A percentile compares a stretch with the other conserved stretches of the same genome.
These are phyloP conservation scores for Lottia gigantea DNA, from an alignment of 2,888 invertebrate genomes.

Conservation along the genomic window DNA sequence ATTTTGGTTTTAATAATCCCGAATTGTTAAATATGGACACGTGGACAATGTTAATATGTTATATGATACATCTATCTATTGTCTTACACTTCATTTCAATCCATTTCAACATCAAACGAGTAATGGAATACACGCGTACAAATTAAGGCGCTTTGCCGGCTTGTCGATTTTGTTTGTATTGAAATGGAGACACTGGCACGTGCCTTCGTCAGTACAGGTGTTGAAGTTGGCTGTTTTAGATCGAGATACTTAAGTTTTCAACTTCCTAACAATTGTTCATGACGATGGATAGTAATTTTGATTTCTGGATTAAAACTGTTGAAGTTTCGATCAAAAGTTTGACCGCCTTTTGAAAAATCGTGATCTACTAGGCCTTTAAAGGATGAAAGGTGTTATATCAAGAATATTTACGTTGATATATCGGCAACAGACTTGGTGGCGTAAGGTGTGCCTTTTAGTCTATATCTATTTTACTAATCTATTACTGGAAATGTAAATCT, in stretches of 20 bases:
- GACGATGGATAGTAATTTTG: no score
- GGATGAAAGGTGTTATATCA: no score
- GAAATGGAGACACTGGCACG: neutral
- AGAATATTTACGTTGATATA: no score
- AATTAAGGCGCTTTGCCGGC: neutral
- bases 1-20: neutral
- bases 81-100: neutral
- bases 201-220: slow-evolving; percentile 8
- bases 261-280: no score
- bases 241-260: neutral
- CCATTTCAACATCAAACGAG: neutral
- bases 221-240: neutral
- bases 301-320: no score
- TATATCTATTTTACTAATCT: no score
- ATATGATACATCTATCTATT: slow-evolving; percentile 3
- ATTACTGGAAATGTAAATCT: no score
- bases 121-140: neutral
- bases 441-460: no score
- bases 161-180: slow-evolving; percentile 4
- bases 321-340: no score
- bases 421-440: no score
- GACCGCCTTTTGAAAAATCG: no score
- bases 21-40: neutral
- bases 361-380: no score
- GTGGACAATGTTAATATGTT: neutral